Percentiles rank a stretch among this genome's conserved stretches.
Conservation (phyloP, 2,797 vertebrate genomes). For the Myiothlypis chrysogaster region DNA sequence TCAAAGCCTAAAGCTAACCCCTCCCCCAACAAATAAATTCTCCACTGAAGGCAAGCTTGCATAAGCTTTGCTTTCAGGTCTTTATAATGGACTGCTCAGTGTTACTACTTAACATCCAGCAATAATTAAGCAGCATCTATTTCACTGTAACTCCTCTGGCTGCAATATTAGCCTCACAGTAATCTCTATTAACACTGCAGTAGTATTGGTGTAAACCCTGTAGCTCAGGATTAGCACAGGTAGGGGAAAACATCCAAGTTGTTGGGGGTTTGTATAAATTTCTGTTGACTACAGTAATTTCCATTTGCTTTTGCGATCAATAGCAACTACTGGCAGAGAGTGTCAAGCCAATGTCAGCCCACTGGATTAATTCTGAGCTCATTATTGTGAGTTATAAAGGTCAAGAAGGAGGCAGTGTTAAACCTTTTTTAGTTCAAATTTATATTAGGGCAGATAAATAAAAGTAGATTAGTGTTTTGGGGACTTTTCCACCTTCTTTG, state of each 20-base stretch:
- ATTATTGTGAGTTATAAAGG: conserved; percentile 34
- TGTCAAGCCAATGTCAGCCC: background rate
- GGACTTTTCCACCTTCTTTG: background rate
- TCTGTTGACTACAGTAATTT: background rate
- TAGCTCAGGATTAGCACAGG: background rate
- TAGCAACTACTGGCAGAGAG: background rate
- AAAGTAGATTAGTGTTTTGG: background rate
- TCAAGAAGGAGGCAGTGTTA: conserved; percentile 1
- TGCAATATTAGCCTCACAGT: background rate
- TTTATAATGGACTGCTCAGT: background rate
- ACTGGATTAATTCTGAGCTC: conserved; percentile 41
- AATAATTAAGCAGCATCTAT: conserved; percentile 8
- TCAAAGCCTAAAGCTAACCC: background rate
- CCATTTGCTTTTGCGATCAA: conserved; percentile 14
- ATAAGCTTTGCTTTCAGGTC: background rate
- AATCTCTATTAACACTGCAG: background rate
- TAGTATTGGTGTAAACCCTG: background rate
- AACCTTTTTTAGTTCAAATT: conserved; percentile 19
- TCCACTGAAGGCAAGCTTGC: background rate
- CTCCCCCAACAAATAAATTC: background rate
- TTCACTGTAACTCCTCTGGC: background rate
- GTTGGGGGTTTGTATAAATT: background rate
- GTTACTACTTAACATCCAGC: background rate
- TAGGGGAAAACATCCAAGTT: background rate
- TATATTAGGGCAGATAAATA: background rate